These are phyloP conservation scores for Melikaiella ostensackeni DNA, from an alignment of 2,888 invertebrate species.

Conservation along the genomic window DNA sequence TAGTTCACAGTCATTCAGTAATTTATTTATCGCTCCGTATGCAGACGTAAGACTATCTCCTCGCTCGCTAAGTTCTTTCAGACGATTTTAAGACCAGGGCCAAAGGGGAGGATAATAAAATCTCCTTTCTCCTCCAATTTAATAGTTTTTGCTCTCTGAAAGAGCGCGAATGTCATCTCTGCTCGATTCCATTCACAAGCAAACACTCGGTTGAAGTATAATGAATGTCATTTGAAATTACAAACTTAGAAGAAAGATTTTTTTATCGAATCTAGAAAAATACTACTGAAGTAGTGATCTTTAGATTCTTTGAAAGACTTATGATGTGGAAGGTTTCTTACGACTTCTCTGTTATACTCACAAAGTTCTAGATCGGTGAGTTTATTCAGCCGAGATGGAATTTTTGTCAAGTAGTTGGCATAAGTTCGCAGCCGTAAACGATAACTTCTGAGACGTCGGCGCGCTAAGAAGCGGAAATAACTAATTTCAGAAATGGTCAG, in stretches of 20 bases:
- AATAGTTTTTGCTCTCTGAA: not conserved
- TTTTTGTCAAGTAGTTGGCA: not conserved
- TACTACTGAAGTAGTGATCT: not conserved
- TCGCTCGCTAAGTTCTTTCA: not conserved
- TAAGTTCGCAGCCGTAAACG: conserved; percentile 4
- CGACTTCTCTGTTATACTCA: not conserved
- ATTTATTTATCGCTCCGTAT: conserved; percentile 23
- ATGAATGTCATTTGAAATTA: not conserved
- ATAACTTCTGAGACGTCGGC: conserved; percentile 16
- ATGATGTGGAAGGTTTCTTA: not conserved
- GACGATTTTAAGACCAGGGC: conserved; percentile 13
- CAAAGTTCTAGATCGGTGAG: not conserved
- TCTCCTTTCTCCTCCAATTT: not conserved
- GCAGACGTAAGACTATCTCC: conserved; percentile 15
- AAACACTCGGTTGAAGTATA: not conserved
- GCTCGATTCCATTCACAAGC: not conserved
- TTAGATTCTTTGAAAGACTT: conserved; percentile 6
- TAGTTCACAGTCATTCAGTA: conserved; percentile 56
- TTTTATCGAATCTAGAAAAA: not conserved
- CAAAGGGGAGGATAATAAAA: conserved; percentile 15
- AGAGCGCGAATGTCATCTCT: not conserved
- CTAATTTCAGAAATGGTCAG: conserved; percentile 64
- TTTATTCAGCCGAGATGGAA: not conserved
- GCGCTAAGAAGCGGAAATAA: conserved; percentile 59
- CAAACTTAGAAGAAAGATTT: not conserved